A percentile compares a stretch with the other conserved stretches of the same genome.
These are phyloP conservation scores for Hydrotaea diabolus DNA, from an alignment of 2,888 invertebrate species.

Conservation along the genomic window DNA sequence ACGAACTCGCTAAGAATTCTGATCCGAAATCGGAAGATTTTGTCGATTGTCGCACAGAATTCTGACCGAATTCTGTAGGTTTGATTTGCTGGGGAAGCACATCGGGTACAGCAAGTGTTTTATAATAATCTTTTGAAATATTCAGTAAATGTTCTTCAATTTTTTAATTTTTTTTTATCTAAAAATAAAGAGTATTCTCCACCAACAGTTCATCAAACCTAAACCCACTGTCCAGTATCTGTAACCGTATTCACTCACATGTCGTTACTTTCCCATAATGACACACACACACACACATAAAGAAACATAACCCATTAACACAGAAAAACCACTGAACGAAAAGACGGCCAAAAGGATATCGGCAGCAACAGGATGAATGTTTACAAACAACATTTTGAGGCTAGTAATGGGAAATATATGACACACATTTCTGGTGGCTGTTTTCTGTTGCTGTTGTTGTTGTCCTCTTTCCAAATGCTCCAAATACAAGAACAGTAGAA, in stretches of 20 bases:
- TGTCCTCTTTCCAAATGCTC: too few relatives aligned
- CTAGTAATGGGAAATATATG: slow-evolving; percentile 46
- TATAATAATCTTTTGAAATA: too few relatives aligned
- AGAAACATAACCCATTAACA: slow-evolving; percentile 43
- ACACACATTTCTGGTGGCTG: slow-evolving; percentile 39
- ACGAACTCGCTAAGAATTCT: too few relatives aligned
- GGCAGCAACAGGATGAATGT: slow-evolving; percentile 63
- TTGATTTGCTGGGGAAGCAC: too few relatives aligned
- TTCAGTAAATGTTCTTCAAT: too few relatives aligned
- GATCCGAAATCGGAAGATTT: too few relatives aligned
- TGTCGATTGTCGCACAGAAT: too few relatives aligned
- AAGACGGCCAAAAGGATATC: neutral
- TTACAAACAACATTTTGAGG: slow-evolving; percentile 57
- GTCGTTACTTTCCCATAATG: neutral
- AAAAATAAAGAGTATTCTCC: too few relatives aligned
- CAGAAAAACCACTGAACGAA: slow-evolving; percentile 48
- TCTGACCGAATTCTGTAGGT: too few relatives aligned
- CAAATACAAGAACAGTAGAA: neutral
- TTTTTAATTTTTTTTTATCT: too few relatives aligned
- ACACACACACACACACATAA: neutral
- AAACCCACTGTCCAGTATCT: neutral
- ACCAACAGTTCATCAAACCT: neutral
- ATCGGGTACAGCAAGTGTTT: too few relatives aligned
- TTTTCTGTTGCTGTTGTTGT: too few relatives aligned
- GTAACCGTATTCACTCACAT: neutral